These are phyloP conservation scores for Ciconia nigra DNA, from an alignment of 2,797 vertebrate genomes.

Conservation along the genomic window DNA sequence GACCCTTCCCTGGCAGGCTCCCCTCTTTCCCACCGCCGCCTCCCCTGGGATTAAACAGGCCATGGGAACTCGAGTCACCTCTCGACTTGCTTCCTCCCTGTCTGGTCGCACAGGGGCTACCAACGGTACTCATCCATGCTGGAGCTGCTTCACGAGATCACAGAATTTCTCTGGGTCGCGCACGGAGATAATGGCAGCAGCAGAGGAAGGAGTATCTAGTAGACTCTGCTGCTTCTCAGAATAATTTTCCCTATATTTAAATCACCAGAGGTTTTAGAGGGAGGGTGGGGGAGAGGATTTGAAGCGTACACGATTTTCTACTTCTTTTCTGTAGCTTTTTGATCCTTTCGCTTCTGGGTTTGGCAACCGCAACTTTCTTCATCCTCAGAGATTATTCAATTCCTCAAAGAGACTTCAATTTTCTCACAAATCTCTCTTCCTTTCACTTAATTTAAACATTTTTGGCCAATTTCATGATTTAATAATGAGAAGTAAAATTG, in stretches of 20 bases:
- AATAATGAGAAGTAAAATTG: constrained; percentile 76
- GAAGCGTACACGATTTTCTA: background rate
- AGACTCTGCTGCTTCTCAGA: background rate
- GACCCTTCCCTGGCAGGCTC: background rate
- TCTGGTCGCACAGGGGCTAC: background rate
- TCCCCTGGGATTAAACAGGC: background rate
- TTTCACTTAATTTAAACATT: constrained; percentile 76
- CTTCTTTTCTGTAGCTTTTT: constrained; percentile 23
- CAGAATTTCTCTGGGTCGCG: accelerated
- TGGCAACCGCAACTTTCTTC: constrained; percentile 45
- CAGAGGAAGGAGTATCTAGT: background rate
- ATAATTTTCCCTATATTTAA: background rate
- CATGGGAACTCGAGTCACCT: constrained; percentile 2
- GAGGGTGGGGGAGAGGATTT: background rate
- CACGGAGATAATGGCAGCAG: background rate
- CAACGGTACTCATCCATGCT: accelerated
- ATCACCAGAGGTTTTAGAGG: background rate
- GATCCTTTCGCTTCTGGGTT: constrained; percentile 32
- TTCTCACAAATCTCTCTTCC: constrained; percentile 67
- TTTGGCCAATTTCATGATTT: constrained; percentile 72
- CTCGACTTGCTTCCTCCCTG: background rate
- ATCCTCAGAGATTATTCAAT: constrained; percentile 62
- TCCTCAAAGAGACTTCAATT: constrained; percentile 69
- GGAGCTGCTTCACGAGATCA: background rate
- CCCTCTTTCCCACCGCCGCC: background rate